Base-by-base conservation (phyloP, 2,113 vertebrate species). In the Eptatretus burgeri region DNA sequence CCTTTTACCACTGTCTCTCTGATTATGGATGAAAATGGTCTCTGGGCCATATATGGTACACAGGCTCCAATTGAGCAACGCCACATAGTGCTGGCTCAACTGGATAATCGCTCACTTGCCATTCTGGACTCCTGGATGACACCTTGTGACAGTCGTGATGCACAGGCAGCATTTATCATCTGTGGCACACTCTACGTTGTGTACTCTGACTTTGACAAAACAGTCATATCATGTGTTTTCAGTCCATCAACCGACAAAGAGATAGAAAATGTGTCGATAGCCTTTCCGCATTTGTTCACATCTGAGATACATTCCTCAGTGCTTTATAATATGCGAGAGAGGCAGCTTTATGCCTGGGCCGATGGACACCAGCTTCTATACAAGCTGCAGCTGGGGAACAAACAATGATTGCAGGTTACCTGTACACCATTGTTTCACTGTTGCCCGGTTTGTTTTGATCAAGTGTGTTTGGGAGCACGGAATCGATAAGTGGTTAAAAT, bases 351-450 rank as follows among this genome's bases (percentile, higher is more conserved):
- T 9, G 80, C 83, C 51, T 96, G 88, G 89, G 82, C 85, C 51
- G 82, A 93, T 51, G 85, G 85, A 20, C 85, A 79, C 73, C 88
- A 93, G 75, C 82, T 83, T 2, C 70, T 88, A 70, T 93, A 95
- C 69, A 82, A 78, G 70, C 74, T 93, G n/a, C 27, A 41, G 27
- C 27, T 5, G 27, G 27, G 27, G 27, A 41, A 41, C 27, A 3
- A 41, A 41, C 27, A 41, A 41, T 41, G 27, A 41, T 41, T 41
- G 27, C 3, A 41, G 27, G 27, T 41, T 41, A 41, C 27, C 27
- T 41, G 27, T 41, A 41, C 27, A 41, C 27, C 27, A 7, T 41
- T 41, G 27, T 41, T 41, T 41, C 27, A 41, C 27, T 7, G 7
- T 41, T 3, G 7, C 27, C 27, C 27, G 7, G 27, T 41, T 41